Base-by-base conservation (phyloP, 2,888 invertebrate genomes). In the Chloroclystis v-ata region DNA sequence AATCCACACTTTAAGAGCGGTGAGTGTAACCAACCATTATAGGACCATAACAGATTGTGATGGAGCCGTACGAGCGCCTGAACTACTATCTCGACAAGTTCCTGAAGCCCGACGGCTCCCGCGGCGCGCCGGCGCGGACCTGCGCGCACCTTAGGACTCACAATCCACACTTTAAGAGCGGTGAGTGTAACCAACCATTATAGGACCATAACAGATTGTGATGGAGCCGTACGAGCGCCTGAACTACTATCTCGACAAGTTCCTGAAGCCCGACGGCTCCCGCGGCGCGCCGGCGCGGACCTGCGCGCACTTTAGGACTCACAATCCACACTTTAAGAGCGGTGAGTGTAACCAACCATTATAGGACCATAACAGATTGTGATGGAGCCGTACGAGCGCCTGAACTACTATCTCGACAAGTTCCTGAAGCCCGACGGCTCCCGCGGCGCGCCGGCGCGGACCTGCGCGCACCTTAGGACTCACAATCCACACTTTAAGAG, bases 221-320 rank as follows among this genome's bases (percentile, higher is more conserved):
- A 82, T 92, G 62, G 94, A 93, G 67, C 94, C 95, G 0, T 96
- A 95, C 67, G 93, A 95, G 68, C 91, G 94, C 53, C 89, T 96
- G 0, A 94, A 95, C 71, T 85, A 90, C 0, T 92, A 94, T 0
- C 92, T 94, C 56, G 92, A 94, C 59, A 92, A 91, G 57, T 91
- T 95, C 72, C 90, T 92, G 25, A 93, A 92, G 65, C 96, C 97
- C 0, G 92, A 93, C 48, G 97, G 97, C 0, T 91, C 93, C 39
- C 93, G 94, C 67, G 89, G 91, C 13, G 91, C 94, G 0, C 97
- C 97, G 0, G 97, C 95, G 0, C 94, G 93, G 74, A 96, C 96
- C 4, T 97, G 97, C 69, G 90, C 92, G 24, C 96, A 97, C 67
- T 91, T 97, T 37, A 92, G 92, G 56, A 90, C 90, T 24, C 93